These are phyloP conservation scores for Vultur gryphus DNA, from an alignment of 2,797 vertebrate genomes.

Conservation along the genomic window DNA sequence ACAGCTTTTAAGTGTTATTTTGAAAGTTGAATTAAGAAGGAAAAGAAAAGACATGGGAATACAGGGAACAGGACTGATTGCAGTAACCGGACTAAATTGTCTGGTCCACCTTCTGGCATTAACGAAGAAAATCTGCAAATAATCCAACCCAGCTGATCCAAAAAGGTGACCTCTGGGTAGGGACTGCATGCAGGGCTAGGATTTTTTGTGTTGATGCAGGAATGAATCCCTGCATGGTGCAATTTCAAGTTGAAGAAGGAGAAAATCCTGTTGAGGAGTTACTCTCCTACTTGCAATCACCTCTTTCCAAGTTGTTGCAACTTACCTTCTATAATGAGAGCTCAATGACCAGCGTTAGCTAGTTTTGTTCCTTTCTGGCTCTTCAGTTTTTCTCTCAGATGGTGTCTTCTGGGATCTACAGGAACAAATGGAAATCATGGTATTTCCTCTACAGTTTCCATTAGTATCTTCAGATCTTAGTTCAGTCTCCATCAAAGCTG, in stretches of 20 bases:
- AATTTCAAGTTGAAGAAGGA: neutral
- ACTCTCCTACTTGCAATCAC: neutral
- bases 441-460: neutral
- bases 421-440: neutral
- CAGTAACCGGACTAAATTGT: neutral
- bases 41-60: neutral
- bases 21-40: neutral
- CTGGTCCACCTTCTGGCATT: neutral
- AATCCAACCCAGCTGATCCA: neutral
- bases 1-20: neutral
- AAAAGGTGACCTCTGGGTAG: fast-evolving
- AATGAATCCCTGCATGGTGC: neutral
- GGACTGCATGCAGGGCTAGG: neutral
- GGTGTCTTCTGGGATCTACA: neutral
- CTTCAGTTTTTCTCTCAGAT: neutral
- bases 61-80: neutral
- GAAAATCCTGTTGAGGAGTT: neutral
- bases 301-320: neutral
- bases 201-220: neutral
- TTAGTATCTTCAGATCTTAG: neutral
- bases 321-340: neutral
- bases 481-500: neutral
- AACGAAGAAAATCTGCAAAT: neutral
- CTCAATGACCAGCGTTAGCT: neutral
- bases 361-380: neutral